Evolutionary conservation across 2,888 invertebrate species (phyloP).

Genomic region (Dendrolimus houi): DNA sequence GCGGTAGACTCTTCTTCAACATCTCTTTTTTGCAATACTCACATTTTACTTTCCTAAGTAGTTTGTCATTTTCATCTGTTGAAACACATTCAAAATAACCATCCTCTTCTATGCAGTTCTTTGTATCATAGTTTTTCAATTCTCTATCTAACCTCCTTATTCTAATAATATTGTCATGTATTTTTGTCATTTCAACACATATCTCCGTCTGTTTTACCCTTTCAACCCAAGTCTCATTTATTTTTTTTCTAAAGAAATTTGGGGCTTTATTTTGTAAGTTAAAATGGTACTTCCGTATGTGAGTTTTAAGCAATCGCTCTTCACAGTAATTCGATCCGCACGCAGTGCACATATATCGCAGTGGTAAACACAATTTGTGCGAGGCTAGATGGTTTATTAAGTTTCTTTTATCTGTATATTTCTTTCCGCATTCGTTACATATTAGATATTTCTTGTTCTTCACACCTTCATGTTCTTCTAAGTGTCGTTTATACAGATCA

Average conservation of each 20-base stretch:
- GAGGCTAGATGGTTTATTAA: conserved; percentile 37
- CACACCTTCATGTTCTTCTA: conserved; percentile 23
- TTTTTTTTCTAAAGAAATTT: conserved; percentile 20
- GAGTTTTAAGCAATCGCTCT: conserved; percentile 38
- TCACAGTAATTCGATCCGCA: conserved; percentile 42
- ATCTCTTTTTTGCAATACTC: conserved; percentile 58
- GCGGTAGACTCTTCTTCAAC: conserved; percentile 50
- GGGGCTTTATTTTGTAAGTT: conserved; percentile 26
- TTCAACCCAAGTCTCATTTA: conserved; percentile 57
- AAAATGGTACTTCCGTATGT: conserved; percentile 43
- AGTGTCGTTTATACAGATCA: conserved; percentile 35
- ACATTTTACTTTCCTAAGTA: conserved; percentile 45
- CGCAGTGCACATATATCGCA: conserved; percentile 33
- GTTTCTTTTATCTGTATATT: conserved; percentile 43
- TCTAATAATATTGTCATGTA: conserved; percentile 39
- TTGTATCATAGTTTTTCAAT: conserved; percentile 5
- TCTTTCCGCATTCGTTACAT: conserved; percentile 47
- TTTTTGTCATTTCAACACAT: conserved; percentile 50
- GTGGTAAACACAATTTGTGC: conserved; percentile 31
- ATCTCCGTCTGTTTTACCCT: conserved; percentile 29
- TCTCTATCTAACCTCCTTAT: conserved; percentile 27
- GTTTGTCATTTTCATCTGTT: conserved; percentile 27
- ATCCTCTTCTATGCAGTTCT: conserved; percentile 12
- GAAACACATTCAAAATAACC: conserved; percentile 26
- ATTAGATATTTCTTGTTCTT: conserved; percentile 19